A percentile compares a stretch with the other conserved stretches of the same genome.
These are phyloP conservation scores for Tragopan temminckii DNA, from an alignment of 2,797 vertebrate species.

Conservation along the genomic window DNA sequence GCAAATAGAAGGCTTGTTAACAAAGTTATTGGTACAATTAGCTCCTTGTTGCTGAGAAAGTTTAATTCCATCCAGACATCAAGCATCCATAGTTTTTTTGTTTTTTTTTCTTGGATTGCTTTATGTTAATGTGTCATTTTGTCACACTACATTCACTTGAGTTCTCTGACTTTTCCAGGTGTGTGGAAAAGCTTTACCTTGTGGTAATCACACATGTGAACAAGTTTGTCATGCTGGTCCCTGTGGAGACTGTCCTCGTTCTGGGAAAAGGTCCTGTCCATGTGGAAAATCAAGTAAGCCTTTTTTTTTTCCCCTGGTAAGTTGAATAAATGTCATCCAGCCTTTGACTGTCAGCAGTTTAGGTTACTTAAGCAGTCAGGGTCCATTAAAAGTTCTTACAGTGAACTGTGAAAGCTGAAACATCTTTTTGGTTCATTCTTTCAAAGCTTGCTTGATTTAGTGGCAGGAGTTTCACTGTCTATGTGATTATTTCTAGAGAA, in stretches of 20 bases:
- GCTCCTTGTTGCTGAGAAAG: not conserved
- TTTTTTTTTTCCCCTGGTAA: not conserved
- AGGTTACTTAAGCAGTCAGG: not conserved
- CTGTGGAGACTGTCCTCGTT: constrained; percentile 94
- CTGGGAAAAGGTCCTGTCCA: constrained; percentile 90
- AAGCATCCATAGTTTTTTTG: not conserved
- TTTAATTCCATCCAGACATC: not conserved
- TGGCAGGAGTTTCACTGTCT: not conserved
- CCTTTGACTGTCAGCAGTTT: not conserved
- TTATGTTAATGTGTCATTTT: not conserved
- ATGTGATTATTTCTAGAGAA: not conserved
- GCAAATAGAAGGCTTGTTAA: not conserved
- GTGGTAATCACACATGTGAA: constrained; percentile 95
- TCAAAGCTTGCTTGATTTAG: not conserved
- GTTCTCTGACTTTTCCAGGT: constrained; percentile 77
- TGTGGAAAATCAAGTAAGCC: constrained; percentile 92
- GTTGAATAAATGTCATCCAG: not conserved
- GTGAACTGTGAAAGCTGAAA: not conserved
- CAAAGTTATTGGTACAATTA: not conserved
- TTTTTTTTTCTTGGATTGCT: not conserved
- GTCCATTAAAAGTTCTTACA: not conserved
- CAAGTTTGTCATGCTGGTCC: constrained; percentile 86
- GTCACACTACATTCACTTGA: not conserved
- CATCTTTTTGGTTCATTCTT: not conserved
- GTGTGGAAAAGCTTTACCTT: constrained; percentile 88